Percentiles rank a stretch among this genome's conserved stretches.
phyloP scores from a whole-genome alignment of 2,888 invertebrate genomes.

The Chirona hameri region DNA sequence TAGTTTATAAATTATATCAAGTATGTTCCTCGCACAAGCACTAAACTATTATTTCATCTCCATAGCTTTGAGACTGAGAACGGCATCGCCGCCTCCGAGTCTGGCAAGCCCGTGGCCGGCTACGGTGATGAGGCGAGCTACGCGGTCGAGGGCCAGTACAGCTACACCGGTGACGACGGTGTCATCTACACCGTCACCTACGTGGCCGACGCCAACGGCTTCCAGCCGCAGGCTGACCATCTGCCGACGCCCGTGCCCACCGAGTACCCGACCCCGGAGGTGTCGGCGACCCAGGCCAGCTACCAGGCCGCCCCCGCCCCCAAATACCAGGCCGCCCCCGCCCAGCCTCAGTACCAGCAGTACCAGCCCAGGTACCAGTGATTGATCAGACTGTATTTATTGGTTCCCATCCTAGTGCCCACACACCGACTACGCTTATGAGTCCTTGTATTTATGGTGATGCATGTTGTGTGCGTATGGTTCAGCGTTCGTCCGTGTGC shows the following conservation, averaged over 20 bases:
- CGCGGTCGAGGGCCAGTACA: conserved; percentile 1
- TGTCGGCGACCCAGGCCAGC: neutral
- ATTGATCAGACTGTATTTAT: too few relatives aligned
- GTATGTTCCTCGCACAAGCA: too few relatives aligned
- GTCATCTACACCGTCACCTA: conserved; percentile 1
- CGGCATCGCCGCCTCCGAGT: conserved; percentile 5
- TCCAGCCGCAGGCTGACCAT: conserved; percentile 23
- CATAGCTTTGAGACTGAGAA: neutral
- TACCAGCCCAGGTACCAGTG: neutral
- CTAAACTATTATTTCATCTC: neutral
- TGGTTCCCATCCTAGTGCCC: too few relatives aligned
- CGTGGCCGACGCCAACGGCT: neutral
- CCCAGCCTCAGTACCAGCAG: too few relatives aligned
- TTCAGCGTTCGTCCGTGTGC: too few relatives aligned
- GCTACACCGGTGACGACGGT: conserved; percentile 1
- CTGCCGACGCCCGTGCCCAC: neutral
- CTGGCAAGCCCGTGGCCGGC: conserved; percentile 6
- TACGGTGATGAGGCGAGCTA: neutral
- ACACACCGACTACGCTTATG: too few relatives aligned
- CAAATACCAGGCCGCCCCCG: neutral
- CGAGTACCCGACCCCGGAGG: conserved; percentile 22
- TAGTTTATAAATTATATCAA: too few relatives aligned
- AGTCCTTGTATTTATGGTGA: too few relatives aligned
- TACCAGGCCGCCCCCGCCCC: neutral
- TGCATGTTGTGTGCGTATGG: too few relatives aligned